These are phyloP conservation scores for Ips nitidus DNA, from an alignment of 1,140 invertebrate species.

Conservation along the genomic window DNA sequence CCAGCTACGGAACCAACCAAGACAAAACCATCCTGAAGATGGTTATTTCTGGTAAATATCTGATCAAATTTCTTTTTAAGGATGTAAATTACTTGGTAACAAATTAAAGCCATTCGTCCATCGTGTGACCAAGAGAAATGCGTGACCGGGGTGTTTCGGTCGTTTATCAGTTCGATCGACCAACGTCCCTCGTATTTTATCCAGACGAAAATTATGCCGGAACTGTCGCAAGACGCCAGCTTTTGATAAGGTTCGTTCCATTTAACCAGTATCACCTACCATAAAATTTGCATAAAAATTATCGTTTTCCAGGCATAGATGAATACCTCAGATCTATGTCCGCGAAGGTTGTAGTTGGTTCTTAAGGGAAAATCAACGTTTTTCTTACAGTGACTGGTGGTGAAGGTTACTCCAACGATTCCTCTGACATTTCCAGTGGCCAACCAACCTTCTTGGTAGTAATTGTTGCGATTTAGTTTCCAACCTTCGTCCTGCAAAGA, in stretches of 20 bases:
- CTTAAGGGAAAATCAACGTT: slow-evolving; percentile 80
- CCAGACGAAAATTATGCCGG: slow-evolving; percentile 99
- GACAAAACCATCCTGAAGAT: slow-evolving; percentile 85
- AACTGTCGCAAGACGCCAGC: slow-evolving; percentile 94
- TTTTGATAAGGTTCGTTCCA: slow-evolving; percentile 99
- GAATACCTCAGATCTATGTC: slow-evolving; percentile 90
- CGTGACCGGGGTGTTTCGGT: slow-evolving; percentile 92
- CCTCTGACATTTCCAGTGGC: slow-evolving; percentile 93
- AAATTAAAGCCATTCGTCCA: slow-evolving; percentile 96
- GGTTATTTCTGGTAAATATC: slow-evolving; percentile 7
- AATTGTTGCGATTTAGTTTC: slow-evolving; percentile 93
- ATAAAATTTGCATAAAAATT: too few relatives aligned
- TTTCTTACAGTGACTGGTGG: slow-evolving; percentile 85
- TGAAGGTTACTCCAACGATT: slow-evolving; percentile 95
- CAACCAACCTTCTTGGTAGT: slow-evolving; percentile 98
- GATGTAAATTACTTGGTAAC: slow-evolving; percentile 76
- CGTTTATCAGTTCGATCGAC: slow-evolving; percentile 99
- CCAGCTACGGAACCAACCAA: slow-evolving; percentile 95
- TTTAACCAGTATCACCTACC: slow-evolving; percentile 90
- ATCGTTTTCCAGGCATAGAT: too few relatives aligned
- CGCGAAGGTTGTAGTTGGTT: slow-evolving; percentile 96
- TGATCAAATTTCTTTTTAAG: background rate
- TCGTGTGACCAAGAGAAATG: slow-evolving; percentile 99
- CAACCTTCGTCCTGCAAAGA: slow-evolving; percentile 76
- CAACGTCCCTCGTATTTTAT: slow-evolving; percentile 98